These are phyloP conservation scores for Papilio polyxenes DNA, from an alignment of 1,140 invertebrate genomes.

Conservation along the genomic window DNA sequence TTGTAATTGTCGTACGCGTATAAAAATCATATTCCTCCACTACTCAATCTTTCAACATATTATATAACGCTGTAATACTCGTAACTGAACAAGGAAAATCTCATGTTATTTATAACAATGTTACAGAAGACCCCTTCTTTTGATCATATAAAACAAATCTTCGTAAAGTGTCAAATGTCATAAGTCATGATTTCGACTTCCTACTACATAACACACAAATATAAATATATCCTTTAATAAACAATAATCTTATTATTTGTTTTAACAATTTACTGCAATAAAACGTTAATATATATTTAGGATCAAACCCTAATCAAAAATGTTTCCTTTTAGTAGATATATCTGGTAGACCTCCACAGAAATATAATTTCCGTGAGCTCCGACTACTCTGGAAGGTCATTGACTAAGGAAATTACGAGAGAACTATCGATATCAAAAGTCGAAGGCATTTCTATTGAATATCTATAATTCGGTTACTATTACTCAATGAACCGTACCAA, in stretches of 20 bases:
- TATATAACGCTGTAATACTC: not conserved
- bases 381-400: slow-evolving; percentile 5
- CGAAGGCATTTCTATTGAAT: slow-evolving; percentile 32
- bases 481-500: slow-evolving; percentile 28
- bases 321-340: not conserved
- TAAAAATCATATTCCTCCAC: not conserved
- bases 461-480: slow-evolving; percentile 37
- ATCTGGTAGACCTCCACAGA: slow-evolving; percentile 4
- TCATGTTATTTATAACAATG: slow-evolving; percentile 14
- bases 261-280: not conserved
- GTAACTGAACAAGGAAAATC: not conserved
- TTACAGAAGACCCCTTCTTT: not conserved
- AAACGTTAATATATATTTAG: not conserved
- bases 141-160: slow-evolving; percentile 11
- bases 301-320: not conserved
- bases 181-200: not conserved
- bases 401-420: slow-evolving; percentile 32
- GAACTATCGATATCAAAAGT: slow-evolving; percentile 34
- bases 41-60: not conserved
- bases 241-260: no score
- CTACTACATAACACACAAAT: not conserved
- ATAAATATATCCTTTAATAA: no score
- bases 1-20: not conserved
- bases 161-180: not conserved
- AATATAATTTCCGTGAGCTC: slow-evolving; percentile 28